Percentiles rank a stretch among this genome's conserved stretches.
phyloP scores from a whole-genome alignment of 2,888 invertebrate species.

The Blomia tropicalis region DNA sequence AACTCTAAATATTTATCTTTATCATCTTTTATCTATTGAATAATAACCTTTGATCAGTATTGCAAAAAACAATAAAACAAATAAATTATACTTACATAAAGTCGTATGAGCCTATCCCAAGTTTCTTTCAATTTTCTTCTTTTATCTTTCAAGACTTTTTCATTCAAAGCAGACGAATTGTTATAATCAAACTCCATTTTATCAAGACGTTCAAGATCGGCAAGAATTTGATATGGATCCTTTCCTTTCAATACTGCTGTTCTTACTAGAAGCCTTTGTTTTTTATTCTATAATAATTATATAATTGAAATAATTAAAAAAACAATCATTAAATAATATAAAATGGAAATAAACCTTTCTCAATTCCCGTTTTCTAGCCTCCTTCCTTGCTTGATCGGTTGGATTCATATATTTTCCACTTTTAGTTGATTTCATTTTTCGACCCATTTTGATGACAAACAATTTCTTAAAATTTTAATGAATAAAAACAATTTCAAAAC shows the following conservation, averaged over 20 bases:
- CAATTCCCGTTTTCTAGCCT: conserved; percentile 86
- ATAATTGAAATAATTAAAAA: conserved; percentile 18
- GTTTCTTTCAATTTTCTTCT: conserved; percentile 87
- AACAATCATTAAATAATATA: conserved; percentile 13
- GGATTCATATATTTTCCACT: conserved; percentile 99
- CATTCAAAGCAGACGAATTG: conserved; percentile 83
- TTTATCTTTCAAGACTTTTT: conserved; percentile 90
- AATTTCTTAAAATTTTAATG: background rate
- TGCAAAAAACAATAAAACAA: background rate
- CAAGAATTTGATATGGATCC: conserved; percentile 82
- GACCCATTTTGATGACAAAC: conserved; percentile 55
- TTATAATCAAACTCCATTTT: conserved; percentile 94
- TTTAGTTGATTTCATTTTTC: conserved; percentile 94
- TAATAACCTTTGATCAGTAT: background rate
- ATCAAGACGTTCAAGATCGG: conserved; percentile 92
- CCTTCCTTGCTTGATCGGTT: conserved; percentile 96
- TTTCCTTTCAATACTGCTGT: conserved; percentile 94
- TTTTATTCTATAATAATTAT: conserved; percentile 53
- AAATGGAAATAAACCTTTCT: conserved; percentile 49
- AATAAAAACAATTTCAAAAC: background rate
- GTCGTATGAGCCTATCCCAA: conserved; percentile 74
- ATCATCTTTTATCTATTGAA: conserved; percentile 54
- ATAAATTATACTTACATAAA: conserved; percentile 54
- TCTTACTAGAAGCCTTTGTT: conserved; percentile 84
- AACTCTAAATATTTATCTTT: conserved; percentile 81